Evolutionary conservation across 2,888 invertebrate genomes (phyloP).

Genomic region (Trichacis sp.): DNA sequence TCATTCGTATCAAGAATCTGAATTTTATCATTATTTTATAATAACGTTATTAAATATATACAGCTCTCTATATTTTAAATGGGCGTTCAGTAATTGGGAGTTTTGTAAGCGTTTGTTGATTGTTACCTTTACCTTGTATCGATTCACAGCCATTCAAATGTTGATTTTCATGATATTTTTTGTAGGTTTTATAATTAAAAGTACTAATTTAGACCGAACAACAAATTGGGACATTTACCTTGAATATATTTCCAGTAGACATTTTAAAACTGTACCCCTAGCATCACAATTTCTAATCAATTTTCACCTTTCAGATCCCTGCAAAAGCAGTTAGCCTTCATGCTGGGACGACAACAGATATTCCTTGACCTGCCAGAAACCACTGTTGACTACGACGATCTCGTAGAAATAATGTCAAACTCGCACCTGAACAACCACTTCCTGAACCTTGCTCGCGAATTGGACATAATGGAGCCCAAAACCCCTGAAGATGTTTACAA

Average conservation of each 20-base stretch:
- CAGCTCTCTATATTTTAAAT: no score
- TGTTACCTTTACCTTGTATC: no score
- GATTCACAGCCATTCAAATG: no score
- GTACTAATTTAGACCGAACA: background rate
- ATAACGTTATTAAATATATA: no score
- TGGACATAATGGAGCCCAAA: conserved; percentile 99
- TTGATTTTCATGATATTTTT: no score
- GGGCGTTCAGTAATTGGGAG: no score
- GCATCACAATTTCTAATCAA: background rate
- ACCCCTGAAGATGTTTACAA: conserved; percentile 99
- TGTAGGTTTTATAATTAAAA: background rate
- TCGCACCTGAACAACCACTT: conserved; percentile 94
- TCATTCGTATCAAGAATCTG: no score
- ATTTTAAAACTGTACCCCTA: background rate
- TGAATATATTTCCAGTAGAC: no score
- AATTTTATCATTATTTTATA: no score
- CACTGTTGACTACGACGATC: conserved; percentile 78
- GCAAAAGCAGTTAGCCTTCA: conserved; percentile 95
- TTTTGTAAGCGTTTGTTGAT: no score
- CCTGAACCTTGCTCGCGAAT: conserved; percentile 90
- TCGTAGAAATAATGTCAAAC: conserved; percentile 92
- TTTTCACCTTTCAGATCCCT: conserved; percentile 74
- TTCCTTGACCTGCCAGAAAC: conserved; percentile 83
- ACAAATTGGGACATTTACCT: no score
- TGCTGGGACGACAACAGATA: conserved; percentile 94